Conservation (phyloP, 2,888 invertebrate species). For the Diloba caeruleocephala region DNA sequence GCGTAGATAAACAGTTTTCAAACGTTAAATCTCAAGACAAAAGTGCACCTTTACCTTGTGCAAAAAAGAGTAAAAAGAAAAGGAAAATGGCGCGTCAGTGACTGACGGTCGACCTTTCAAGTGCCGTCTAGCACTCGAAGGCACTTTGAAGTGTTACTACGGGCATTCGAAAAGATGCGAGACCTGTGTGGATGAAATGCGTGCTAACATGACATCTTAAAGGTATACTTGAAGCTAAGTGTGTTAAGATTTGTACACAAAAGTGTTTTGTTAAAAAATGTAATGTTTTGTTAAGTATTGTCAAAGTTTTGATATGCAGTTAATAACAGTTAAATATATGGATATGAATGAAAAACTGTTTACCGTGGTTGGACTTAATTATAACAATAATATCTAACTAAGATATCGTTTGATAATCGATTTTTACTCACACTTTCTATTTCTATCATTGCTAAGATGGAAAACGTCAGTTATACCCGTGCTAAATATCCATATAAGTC, state of each 20-base stretch:
- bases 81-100: conserved; percentile 57
- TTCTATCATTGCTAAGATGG: too few species aligned
- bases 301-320: too few species aligned
- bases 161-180: conserved; percentile 34
- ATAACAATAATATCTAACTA: too few species aligned
- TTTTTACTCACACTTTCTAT: too few species aligned
- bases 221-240: background rate
- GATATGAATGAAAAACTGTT: too few species aligned
- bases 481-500: too few species aligned
- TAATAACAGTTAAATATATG: too few species aligned
- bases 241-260: background rate
- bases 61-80: conserved; percentile 49
- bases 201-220: conserved; percentile 13
- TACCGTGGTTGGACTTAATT: too few species aligned
- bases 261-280: background rate
- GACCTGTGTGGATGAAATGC: conserved; percentile 43
- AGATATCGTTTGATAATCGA: too few species aligned
- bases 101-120: conserved; percentile 60
- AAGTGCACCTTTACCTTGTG: conserved; percentile 32
- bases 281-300: background rate
- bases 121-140: conserved; percentile 55
- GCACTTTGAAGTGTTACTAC: conserved; percentile 50
- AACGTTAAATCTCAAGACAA: conserved; percentile 35
- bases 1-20: conserved; percentile 38
- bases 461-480: too few species aligned